Base-by-base conservation (phyloP, 2,797 vertebrate species). In the Decapterus maruadsi region DNA sequence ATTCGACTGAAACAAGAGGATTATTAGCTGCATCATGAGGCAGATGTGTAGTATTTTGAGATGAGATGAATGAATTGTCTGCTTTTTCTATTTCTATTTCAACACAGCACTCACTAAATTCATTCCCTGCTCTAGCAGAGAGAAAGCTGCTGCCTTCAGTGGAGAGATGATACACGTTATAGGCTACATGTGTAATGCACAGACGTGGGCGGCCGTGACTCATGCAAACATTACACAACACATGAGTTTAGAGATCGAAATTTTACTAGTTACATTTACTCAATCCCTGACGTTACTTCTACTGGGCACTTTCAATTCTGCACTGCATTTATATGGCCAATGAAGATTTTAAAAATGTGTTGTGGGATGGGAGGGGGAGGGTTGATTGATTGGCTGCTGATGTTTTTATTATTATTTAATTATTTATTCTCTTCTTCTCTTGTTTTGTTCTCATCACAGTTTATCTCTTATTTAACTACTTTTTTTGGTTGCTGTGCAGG, bases 151-250 rank as follows among this genome's bases (percentile, higher is more conserved):
- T 62, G 50, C 42, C 40, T 36, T 13, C 73, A 62, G 38, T 6
- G 14, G 1, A 43, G 19, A 12, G n/a, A 31, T 11, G 57, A 77
- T n/a, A n/a, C 74, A 68, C 78, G 75, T 66, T 42, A 26, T 26
- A 26, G 26, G 26, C 57, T 79, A 43, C 54, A 86, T 83, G 73
- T 78, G 83, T 75, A 70, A 78, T 81, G 17, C 54, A 48, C 17
- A 72, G n/a, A 78, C 50, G 40, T 56, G 12, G 55, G 53, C 70
- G 72, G 40, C 46, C 42, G 56, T 26, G 65, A 71, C 45, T 74
- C n/a, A 31, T 43, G 50, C 56, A 34, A 54, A 57, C 48, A 36
- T 62, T 36, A 62, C 59, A 60, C 65, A 72, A 48, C 26, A 38
- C 8, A 34, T 19, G 7, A 10, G 54, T 16, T 29, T 1, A 54